Conservation (phyloP, 1,140 invertebrate species). For the Calliopsis andreniformis region DNA sequence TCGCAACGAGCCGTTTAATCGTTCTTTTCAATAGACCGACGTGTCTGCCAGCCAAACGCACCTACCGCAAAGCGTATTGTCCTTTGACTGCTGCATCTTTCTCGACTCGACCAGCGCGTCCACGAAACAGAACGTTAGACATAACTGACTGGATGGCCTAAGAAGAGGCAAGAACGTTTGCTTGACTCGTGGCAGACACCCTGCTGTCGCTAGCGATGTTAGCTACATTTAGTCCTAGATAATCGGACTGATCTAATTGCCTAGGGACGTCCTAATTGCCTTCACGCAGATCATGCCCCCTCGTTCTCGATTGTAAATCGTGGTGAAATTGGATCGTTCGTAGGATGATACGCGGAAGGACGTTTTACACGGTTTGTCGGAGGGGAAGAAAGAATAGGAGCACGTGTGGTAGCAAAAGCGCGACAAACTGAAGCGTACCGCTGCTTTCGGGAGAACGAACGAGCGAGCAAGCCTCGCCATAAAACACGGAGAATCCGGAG, state of each 20-base stretch:
- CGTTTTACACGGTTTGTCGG: too few species aligned
- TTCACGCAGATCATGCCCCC: too few species aligned
- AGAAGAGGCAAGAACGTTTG: too few species aligned
- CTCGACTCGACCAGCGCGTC: not conserved
- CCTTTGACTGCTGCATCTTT: not conserved
- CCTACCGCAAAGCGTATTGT: not conserved
- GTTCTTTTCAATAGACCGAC: conserved; percentile 52
- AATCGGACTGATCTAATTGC: too few species aligned
- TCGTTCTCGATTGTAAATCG: too few species aligned
- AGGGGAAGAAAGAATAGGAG: not conserved
- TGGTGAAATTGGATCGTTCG: conserved; percentile 1
- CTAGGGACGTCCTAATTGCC: too few species aligned
- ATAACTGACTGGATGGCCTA: too few species aligned
- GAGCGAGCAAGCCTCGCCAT: conserved; percentile 49
- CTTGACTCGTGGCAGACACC: too few species aligned
- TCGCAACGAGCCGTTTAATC: conserved; percentile 71
- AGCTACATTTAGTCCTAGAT: too few species aligned
- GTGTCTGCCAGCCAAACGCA: not conserved
- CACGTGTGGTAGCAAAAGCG: too few species aligned
- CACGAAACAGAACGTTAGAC: too few species aligned
- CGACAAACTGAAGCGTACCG: not conserved
- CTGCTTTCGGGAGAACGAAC: not conserved
- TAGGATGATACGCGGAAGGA: not conserved
- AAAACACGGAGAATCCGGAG: conserved; percentile 66
- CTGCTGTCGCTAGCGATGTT: too few species aligned